Conservation (phyloP, 2,888 invertebrate genomes). For the Pseudococcus viburni region DNA sequence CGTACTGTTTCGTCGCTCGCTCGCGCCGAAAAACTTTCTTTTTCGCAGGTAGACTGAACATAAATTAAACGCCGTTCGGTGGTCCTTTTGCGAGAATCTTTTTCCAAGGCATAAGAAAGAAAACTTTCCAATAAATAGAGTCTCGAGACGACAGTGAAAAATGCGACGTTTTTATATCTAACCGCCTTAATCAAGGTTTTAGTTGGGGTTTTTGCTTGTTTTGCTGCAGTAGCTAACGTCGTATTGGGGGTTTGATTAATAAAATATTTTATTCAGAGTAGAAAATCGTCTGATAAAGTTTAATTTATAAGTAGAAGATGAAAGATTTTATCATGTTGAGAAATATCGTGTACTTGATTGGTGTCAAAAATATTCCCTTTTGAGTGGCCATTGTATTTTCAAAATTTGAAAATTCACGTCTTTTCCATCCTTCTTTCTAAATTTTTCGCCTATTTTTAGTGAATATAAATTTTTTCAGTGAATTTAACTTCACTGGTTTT, state of each 20-base stretch:
- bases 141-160: constrained; percentile 18
- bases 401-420: too few species aligned
- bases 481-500: too few species aligned
- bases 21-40: background rate
- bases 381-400: too few species aligned
- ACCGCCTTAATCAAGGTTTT: background rate
- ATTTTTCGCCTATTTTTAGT: too few species aligned
- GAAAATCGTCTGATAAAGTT: background rate
- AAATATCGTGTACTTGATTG: too few species aligned
- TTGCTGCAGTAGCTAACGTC: background rate
- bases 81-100: constrained; percentile 4
- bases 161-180: constrained; percentile 10
- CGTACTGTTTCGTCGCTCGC: background rate
- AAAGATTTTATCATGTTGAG: too few species aligned
- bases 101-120: background rate
- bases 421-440: too few species aligned
- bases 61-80: constrained; percentile 8
- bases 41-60: background rate
- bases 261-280: background rate
- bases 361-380: too few species aligned
- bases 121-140: constrained; percentile 1
- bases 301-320: background rate
- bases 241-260: background rate
- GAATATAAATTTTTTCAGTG: too few species aligned
- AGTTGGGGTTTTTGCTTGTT: background rate